Evolutionary conservation across 2,113 vertebrate species (phyloP).

Genomic region (Empidonax alnorum): DNA sequence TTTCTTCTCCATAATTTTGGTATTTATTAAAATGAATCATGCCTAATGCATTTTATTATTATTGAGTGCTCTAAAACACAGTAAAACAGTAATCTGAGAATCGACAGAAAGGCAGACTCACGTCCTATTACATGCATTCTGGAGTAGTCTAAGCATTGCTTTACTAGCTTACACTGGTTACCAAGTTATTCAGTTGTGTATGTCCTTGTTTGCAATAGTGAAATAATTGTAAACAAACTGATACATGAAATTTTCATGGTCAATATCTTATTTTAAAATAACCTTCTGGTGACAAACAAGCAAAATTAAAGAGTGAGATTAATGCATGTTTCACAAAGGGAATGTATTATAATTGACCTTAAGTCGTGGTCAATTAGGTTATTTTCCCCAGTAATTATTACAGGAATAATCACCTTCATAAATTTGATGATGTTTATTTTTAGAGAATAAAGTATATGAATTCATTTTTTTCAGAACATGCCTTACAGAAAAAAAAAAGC

Average conservation of each 20-base stretch:
- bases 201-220: not conserved
- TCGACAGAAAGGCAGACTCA: not conserved
- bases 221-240: not conserved
- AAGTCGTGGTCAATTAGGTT: not conserved
- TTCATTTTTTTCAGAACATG: not conserved
- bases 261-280: not conserved
- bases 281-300: not conserved
- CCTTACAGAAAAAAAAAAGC: not conserved
- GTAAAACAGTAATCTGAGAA: not conserved
- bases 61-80: not conserved
- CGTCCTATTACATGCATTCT: not conserved
- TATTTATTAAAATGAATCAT: slow-evolving; percentile 20
- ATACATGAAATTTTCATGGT: not conserved
- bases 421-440: not conserved
- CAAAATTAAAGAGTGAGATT: not conserved
- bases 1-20: not conserved
- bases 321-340: not conserved
- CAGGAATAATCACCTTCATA: not conserved
- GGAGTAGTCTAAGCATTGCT: not conserved
- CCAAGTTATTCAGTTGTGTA: not conserved
- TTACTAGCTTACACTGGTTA: not conserved
- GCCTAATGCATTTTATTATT: slow-evolving; percentile 3
- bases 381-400: slow-evolving; percentile 1
- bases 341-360: not conserved
- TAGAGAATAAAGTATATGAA: not conserved